Percentiles rank a stretch among this genome's conserved stretches.
phyloP scores from a whole-genome alignment of 2,888 invertebrate species.

The Quadroppia sp. region DNA sequence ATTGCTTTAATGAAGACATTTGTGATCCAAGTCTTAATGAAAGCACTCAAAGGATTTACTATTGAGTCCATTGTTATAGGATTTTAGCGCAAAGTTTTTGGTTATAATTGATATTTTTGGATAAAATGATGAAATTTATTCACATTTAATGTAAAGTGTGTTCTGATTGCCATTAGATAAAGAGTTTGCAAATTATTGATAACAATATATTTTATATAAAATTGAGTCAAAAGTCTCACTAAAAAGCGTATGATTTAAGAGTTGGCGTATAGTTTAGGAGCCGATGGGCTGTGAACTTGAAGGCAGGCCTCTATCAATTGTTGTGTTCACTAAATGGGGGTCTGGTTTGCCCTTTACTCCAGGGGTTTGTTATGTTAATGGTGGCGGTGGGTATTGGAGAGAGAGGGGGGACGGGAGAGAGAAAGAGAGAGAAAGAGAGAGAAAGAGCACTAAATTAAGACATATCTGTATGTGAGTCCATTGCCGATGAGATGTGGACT shows the following conservation, averaged over 20 bases:
- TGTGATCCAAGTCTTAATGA: not conserved
- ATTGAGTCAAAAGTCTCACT: not conserved
- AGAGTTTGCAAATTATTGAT: not conserved
- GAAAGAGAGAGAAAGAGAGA: too few relatives aligned
- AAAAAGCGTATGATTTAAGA: constrained; percentile 33
- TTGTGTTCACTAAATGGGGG: constrained; percentile 36
- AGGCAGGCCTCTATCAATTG: constrained; percentile 36
- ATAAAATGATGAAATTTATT: not conserved
- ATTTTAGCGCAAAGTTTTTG: constrained; percentile 5
- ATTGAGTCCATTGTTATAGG: constrained; percentile 1
- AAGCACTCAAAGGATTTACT: constrained; percentile 31
- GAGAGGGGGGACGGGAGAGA: too few relatives aligned
- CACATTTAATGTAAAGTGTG: not conserved
- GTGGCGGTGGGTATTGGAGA: constrained; percentile 28
- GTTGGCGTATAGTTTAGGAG: not conserved
- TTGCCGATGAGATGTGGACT: constrained; percentile 38
- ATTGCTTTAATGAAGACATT: not conserved
- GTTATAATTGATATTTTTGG: too few relatives aligned
- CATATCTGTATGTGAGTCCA: constrained; percentile 36
- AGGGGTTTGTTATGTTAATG: constrained; percentile 38
- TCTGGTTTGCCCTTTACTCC: constrained; percentile 20
- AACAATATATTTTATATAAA: not conserved
- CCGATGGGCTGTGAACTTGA: constrained; percentile 17
- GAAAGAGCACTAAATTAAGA: constrained; percentile 35
- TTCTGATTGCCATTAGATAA: not conserved